Conservation (phyloP, 2,113 vertebrate genomes). For the Calidris pugnax region DNA sequence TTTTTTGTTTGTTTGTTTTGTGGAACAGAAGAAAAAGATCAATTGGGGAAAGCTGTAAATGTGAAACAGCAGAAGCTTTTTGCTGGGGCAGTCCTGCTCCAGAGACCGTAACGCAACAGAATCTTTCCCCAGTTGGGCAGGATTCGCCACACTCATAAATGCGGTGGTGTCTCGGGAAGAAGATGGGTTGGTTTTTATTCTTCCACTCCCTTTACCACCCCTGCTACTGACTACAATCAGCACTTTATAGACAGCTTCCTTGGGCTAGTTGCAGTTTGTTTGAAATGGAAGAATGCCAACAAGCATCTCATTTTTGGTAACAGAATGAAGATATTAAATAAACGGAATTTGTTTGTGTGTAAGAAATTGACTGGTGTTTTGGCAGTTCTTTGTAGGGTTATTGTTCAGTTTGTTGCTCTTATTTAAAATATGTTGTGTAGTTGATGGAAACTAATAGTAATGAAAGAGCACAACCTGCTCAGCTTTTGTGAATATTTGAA, state of each 20-base stretch:
- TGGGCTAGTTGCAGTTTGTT: background rate
- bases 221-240: background rate
- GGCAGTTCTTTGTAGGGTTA: background rate
- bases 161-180: background rate
- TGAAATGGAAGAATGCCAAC: background rate
- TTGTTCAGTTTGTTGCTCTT: background rate
- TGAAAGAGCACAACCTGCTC: background rate
- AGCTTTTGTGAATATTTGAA: background rate
- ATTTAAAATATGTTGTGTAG: background rate
- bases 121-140: background rate
- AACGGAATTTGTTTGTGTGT: background rate
- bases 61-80: background rate
- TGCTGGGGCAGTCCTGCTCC: background rate
- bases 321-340: background rate
- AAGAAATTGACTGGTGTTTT: background rate
- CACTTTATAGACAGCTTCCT: background rate
- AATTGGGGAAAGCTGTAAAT: background rate
- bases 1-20: background rate
- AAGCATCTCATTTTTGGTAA: background rate
- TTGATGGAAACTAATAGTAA: background rate
- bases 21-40: background rate
- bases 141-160: fast-evolving
- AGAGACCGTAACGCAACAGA: background rate
- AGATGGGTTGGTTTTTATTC: background rate
- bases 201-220: background rate